These are phyloP conservation scores for Oxyteleia sp. DNA, from an alignment of 2,888 invertebrate genomes.

Conservation along the genomic window DNA sequence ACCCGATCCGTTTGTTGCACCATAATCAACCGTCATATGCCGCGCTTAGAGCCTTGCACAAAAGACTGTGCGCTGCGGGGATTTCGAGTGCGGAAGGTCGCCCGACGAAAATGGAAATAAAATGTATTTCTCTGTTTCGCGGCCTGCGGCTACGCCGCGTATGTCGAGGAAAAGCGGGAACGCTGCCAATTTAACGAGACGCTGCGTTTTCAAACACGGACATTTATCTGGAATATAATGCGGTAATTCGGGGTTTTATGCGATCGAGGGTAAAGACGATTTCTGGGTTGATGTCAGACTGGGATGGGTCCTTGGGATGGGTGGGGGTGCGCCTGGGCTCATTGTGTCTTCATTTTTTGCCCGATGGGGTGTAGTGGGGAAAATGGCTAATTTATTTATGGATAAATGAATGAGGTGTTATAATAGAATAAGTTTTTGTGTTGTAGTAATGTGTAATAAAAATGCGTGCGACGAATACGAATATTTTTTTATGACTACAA, in stretches of 20 bases:
- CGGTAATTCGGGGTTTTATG: constrained; percentile 5
- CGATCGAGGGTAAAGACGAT: background rate
- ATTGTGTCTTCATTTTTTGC: constrained; percentile 1
- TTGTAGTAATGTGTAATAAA: no score
- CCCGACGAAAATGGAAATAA: constrained; percentile 49
- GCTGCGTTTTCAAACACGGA: constrained; percentile 21
- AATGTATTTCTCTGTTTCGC: constrained; percentile 47
- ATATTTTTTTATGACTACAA: no score
- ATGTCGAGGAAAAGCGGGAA: constrained; percentile 21
- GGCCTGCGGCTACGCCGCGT: constrained; percentile 45
- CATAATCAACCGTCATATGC: no score
- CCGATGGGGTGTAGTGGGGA: background rate
- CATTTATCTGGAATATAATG: constrained; percentile 37
- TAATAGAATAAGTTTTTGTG: no score
- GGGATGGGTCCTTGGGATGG: background rate
- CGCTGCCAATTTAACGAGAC: constrained; percentile 53
- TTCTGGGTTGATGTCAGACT: background rate
- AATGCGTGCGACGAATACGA: no score
- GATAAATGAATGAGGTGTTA: background rate
- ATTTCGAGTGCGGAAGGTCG: constrained; percentile 54
- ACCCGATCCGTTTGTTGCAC: no score
- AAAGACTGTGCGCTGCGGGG: constrained; percentile 43
- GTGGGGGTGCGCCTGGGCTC: background rate
- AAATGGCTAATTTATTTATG: background rate
- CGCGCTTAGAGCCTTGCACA: constrained; percentile 42